These are phyloP conservation scores for Paraplagusia blochii DNA, from an alignment of 2,113 vertebrate genomes.

Conservation along the genomic window DNA sequence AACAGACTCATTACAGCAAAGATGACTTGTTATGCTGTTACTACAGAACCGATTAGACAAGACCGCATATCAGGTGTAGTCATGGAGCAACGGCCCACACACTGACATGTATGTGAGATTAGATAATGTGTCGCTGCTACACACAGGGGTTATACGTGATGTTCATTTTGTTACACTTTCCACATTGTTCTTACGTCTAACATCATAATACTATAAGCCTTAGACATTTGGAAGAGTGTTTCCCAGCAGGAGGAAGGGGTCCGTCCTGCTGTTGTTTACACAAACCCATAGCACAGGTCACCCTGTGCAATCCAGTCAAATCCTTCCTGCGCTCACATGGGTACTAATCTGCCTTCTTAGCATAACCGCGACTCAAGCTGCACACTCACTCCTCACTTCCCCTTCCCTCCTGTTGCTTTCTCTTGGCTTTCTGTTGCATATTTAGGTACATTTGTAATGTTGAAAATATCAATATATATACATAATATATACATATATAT, in stretches of 20 bases:
- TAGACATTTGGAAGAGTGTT: neutral
- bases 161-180: too few species aligned
- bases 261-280: constrained; percentile 60
- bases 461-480: too few species aligned
- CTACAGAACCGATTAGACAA: constrained; percentile 28
- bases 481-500: too few species aligned
- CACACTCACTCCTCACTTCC: constrained; percentile 6
- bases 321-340: constrained; percentile 60
- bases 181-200: too few species aligned
- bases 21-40: constrained; percentile 9
- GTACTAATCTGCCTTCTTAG: constrained; percentile 69
- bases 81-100: constrained; percentile 15
- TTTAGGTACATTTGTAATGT: neutral
- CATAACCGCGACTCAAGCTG: constrained; percentile 25
- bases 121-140: constrained; percentile 5
- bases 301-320: constrained; percentile 62
- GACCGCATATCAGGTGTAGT: constrained; percentile 30
- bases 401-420: constrained; percentile 7
- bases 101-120: constrained; percentile 19
- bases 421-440: neutral
- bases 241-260: constrained; percentile 14
- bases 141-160: neutral
- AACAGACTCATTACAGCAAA: neutral
- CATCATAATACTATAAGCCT: too few species aligned
- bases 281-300: constrained; percentile 1